phyloP scores from a whole-genome alignment of 2,113 vertebrate species.

The Sardina pilchardus region DNA sequence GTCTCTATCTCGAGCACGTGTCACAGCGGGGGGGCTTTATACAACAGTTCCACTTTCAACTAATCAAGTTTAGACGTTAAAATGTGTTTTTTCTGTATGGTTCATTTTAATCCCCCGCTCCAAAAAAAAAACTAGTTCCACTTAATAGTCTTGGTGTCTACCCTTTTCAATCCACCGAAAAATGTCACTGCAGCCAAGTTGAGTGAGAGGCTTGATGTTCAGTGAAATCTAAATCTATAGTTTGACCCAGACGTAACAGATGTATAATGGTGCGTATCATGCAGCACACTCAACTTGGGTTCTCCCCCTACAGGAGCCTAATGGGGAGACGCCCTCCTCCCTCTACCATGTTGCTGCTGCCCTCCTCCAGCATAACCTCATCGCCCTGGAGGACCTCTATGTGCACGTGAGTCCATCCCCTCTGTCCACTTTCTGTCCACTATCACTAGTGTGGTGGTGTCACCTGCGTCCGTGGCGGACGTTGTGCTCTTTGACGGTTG shows the following conservation, averaged over 20 bases:
- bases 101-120: no score
- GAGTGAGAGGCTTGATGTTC: not conserved
- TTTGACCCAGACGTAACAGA: not conserved
- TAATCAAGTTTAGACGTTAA: no score
- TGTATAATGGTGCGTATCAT: not conserved
- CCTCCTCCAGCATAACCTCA: constrained; percentile 92
- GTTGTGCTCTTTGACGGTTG: no score
- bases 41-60: no score
- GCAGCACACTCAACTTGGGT: not conserved
- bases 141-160: no score
- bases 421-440: no score
- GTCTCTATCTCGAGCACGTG: not conserved
- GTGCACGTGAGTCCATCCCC: constrained; percentile 84
- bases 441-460: no score
- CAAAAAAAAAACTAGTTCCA: no score
- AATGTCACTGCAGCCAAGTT: not conserved
- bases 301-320: constrained; percentile 82
- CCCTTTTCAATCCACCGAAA: not conserved
- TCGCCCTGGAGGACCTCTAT: constrained; percentile 95
- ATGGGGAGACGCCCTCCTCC: constrained; percentile 92
- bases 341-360: constrained; percentile 96
- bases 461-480: no score
- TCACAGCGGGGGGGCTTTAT: no score
- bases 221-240: no score
- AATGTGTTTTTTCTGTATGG: no score